A percentile compares a stretch with the other conserved stretches of the same genome.
phyloP scores from a whole-genome alignment of 2,797 vertebrate species.

The Myotis pilosus region DNA sequence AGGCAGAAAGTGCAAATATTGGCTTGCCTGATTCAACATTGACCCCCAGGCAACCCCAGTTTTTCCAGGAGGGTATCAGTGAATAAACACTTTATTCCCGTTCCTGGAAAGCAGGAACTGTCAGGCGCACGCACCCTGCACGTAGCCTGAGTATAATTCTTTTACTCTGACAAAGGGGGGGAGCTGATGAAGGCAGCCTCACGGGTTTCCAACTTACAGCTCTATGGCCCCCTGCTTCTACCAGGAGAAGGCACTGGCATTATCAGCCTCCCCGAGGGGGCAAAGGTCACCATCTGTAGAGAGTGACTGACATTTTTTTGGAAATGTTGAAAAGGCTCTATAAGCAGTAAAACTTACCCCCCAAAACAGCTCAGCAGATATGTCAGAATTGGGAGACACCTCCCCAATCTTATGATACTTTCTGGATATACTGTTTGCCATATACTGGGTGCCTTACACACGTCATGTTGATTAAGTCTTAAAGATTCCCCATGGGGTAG shows the following conservation, averaged over 20 bases:
- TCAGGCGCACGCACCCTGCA: background rate
- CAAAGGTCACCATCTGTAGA: conserved; percentile 68
- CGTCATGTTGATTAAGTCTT: background rate
- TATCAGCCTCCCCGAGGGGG: background rate
- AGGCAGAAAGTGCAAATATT: conserved; percentile 37
- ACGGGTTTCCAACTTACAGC: background rate
- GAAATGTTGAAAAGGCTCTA: conserved; percentile 75
- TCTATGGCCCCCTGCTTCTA: background rate
- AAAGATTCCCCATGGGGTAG: background rate
- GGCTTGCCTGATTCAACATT: conserved; percentile 25
- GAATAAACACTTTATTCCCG: background rate
- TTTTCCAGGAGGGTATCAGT: conserved; percentile 7
- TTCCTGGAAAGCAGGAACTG: conserved; percentile 49
- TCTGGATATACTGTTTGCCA: background rate
- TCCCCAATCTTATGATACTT: background rate
- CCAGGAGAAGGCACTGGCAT: fast-evolving
- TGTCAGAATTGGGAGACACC: background rate
- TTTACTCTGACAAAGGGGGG: background rate
- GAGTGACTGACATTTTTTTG: conserved; percentile 69
- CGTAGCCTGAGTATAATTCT: background rate
- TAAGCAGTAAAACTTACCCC: conserved; percentile 70
- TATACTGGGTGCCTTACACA: background rate
- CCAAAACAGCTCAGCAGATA: conserved; percentile 33
- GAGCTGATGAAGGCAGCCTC: background rate
- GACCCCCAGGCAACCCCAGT: conserved; percentile 10